Base-by-base conservation (phyloP, 2,888 invertebrate genomes). In the Platycheirus albimanus region DNA sequence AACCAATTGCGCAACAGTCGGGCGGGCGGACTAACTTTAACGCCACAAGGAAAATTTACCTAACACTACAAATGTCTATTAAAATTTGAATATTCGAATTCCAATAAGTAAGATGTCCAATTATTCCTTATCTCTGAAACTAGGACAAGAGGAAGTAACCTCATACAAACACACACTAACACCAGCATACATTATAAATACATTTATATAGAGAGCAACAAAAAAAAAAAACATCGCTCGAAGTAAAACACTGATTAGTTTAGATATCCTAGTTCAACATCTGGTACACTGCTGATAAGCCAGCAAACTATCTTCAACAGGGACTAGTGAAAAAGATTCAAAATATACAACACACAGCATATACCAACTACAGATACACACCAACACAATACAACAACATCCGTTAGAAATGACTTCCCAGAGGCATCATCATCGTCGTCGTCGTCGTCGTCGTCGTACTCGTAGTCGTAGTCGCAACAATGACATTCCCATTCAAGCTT, bases 341-440 rank as follows among this genome's bases (percentile, higher is more conserved):
- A 43, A 58, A 52, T 43, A 28, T 56, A 51, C 2, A 51, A 17
- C 7, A 28, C 4, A 15, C 20, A 47, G 67, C 30, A 36, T 20
- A 70, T 51, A 33, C 2, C 30, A 56, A 10, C 41, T 24, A 28
- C 24, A 13, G 3, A 58, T 10, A 58, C 28, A 58, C 17, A 41
- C 41, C 20, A 28, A 52, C 52, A 52, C 17, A 43, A 38, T 43
- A 38, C 15, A 79, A 54, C 61, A 74, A 77, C 77, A 77, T 81
- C 81, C 81, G 81, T 77, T 71, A 47, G 54, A n/a, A 77, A 47
- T 72, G 81, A 54, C 77, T 77, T 77, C 81, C 77, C 81, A 63
- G 71, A 71, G 71, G 71, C 77, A 67, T 77, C 81, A 66, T 77
- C 52, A 28, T 52, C 64, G 20, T 63, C 45, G 30, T 45, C 17